Evolutionary conservation across 2,113 vertebrate species (phyloP), one percentile per base, ranked within the genome.

Genomic region (Parus major): DNA sequence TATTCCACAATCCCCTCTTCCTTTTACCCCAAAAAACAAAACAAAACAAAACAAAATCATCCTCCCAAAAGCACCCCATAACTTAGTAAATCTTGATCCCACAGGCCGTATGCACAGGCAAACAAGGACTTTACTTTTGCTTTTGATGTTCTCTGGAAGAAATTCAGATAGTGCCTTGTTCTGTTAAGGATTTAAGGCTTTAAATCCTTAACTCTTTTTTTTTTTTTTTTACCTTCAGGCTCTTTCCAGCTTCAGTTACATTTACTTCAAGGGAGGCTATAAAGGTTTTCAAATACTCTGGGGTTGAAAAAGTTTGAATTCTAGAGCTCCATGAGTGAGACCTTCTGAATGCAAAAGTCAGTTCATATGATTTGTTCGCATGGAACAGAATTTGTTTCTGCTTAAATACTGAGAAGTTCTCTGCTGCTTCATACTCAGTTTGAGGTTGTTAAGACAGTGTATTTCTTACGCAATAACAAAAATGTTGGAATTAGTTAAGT

Each of bases 381-480:
- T 82, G 59, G 42, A 93, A 77, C 13, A 42, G 14, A 77, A 47
- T 86, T 90, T 80, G 78, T 88, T 96, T 93, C 80, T 77, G 56
- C 44, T 91, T 90, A 85, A 97, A 96, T 83, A 31, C n/a, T 84
- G 86, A 91, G 44, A 57, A 85, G n/a, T 92, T 94, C 68, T 94
- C 90, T 79, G 44, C 64, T 83, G 87, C 44, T 90, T 83, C 86
- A 82, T 78, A 76, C 19, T 64, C n/a, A 8, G 20, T 41, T 79
- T 82, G 50, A 53, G 44, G 18, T 87, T 82, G 31, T 86, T 87
- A 92, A 89, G 91, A 88, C 87, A 73, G 21, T 46, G 28, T 81
- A 39, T 82, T 95, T 93, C 72, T 76, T 33, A 90, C 65, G 44
- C 33, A 65, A 91, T 53, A 73, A 77, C 41, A 96, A 90, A 89